Conservation (phyloP, 2,888 invertebrate species). For the Scaptodrosophila latifasciaeformis region DNA sequence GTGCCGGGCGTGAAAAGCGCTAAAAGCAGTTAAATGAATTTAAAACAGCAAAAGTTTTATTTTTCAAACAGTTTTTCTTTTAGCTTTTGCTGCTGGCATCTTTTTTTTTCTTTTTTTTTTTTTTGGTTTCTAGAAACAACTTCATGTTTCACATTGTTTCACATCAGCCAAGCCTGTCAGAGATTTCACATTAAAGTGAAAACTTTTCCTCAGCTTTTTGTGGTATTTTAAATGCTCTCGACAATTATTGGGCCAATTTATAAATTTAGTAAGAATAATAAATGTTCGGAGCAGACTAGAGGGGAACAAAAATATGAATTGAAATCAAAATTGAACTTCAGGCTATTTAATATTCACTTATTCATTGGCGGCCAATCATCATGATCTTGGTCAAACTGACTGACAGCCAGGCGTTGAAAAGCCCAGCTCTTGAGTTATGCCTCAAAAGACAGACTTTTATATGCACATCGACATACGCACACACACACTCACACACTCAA, state of each 20-base stretch:
- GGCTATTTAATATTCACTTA: too few species aligned
- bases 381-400: too few species aligned
- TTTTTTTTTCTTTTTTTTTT: conserved; percentile 22
- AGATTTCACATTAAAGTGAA: conserved; percentile 48
- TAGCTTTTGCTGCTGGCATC: conserved; percentile 7
- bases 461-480: too few species aligned
- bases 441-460: conserved; percentile 4
- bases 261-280: conserved; percentile 58
- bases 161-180: conserved; percentile 4
- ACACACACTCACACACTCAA: background rate
- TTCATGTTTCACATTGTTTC: conserved; percentile 46
- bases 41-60: conserved; percentile 56
- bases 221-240: conserved; percentile 47
- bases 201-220: conserved; percentile 27
- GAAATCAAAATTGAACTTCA: too few species aligned
- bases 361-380: too few species aligned
- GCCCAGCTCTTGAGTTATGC: too few species aligned
- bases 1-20: conserved; percentile 52
- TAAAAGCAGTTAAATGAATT: conserved; percentile 66
- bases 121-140: conserved; percentile 31
- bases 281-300: conserved; percentile 14
- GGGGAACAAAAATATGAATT: too few species aligned
- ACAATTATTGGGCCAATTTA: conserved; percentile 58
- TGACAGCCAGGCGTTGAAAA: too few species aligned
- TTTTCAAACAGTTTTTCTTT: conserved; percentile 16